These are phyloP conservation scores for Diachrysia chrysitis DNA, from an alignment of 2,888 invertebrate species.

Conservation along the genomic window DNA sequence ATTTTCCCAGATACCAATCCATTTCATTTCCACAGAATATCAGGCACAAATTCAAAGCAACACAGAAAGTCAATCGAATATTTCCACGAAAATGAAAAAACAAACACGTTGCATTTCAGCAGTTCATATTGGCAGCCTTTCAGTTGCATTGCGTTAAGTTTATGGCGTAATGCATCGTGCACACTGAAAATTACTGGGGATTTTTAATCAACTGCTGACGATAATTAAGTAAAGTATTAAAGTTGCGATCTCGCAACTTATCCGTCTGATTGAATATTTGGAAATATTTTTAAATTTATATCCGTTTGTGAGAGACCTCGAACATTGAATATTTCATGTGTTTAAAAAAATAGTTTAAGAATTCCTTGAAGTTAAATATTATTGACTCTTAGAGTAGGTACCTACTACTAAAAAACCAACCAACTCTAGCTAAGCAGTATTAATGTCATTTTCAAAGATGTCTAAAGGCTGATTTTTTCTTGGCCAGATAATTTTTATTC, in stretches of 20 bases:
- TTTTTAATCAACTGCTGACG: neutral
- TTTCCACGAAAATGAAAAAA: constrained; percentile 44
- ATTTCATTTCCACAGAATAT: constrained; percentile 27
- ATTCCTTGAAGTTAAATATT: neutral
- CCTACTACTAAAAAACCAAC: neutral
- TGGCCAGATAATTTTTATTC: no score
- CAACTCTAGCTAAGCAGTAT: no score
- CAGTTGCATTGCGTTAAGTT: constrained; percentile 24
- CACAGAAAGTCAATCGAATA: constrained; percentile 46
- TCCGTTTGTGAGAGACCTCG: neutral
- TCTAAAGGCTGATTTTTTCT: no score
- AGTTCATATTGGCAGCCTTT: constrained; percentile 41
- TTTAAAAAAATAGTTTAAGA: neutral
- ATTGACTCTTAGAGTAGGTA: no score
- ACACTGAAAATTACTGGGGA: constrained; percentile 26
- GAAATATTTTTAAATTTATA: neutral
- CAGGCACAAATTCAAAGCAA: constrained; percentile 36
- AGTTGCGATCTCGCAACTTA: neutral
- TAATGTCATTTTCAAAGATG: neutral
- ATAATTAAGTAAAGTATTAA: neutral
- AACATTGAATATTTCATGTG: no score
- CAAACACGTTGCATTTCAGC: constrained; percentile 29
- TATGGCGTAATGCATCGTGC: constrained; percentile 23
- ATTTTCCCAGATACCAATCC: constrained; percentile 17
- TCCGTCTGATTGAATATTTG: neutral